Conservation (phyloP, 2,888 invertebrate species). For the Tetragonisca angustula region DNA sequence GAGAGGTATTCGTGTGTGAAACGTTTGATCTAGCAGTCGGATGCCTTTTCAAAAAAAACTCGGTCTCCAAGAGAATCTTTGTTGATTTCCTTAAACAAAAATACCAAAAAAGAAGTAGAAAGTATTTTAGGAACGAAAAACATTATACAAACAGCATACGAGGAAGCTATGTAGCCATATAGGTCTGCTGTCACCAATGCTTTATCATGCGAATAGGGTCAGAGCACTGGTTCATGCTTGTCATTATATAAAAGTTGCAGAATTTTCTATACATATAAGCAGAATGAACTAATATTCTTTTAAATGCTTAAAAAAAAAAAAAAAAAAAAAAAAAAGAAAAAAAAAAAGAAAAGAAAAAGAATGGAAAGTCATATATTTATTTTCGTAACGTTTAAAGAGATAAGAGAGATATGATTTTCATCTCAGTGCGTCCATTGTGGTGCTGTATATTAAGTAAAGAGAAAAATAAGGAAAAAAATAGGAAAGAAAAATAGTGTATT, state of each 20-base stretch:
- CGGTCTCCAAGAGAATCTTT: conserved; percentile 48
- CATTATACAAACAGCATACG: conserved; percentile 34
- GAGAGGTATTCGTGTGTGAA: conserved; percentile 50
- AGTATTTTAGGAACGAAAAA: conserved; percentile 46
- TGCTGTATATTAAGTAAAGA: conserved; percentile 59
- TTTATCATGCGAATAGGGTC: conserved; percentile 58
- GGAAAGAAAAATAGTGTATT: conserved; percentile 14
- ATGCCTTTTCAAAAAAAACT: conserved; percentile 26
- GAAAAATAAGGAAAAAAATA: background rate
- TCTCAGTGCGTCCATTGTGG: conserved; percentile 52
- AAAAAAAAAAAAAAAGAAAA: conserved; percentile 21
- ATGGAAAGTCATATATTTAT: conserved; percentile 61
- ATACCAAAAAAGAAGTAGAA: conserved; percentile 42
- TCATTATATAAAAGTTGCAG: conserved; percentile 53
- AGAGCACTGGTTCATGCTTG: conserved; percentile 57
- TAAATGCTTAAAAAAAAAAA: conserved; percentile 38
- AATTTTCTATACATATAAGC: conserved; percentile 54
- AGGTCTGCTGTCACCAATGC: conserved; percentile 56
- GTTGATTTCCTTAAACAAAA: conserved; percentile 46
- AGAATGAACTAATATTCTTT: conserved; percentile 63
- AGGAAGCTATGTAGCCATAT: conserved; percentile 51
- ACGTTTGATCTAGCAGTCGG: conserved; percentile 48
- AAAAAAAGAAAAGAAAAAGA: conserved; percentile 17
- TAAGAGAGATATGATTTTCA: conserved; percentile 55
- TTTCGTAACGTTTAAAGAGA: conserved; percentile 62